Evolutionary conservation across 2,113 vertebrate species (phyloP), one percentile per base, ranked within the genome.

Genomic region (Xyrauchen texanus): DNA sequence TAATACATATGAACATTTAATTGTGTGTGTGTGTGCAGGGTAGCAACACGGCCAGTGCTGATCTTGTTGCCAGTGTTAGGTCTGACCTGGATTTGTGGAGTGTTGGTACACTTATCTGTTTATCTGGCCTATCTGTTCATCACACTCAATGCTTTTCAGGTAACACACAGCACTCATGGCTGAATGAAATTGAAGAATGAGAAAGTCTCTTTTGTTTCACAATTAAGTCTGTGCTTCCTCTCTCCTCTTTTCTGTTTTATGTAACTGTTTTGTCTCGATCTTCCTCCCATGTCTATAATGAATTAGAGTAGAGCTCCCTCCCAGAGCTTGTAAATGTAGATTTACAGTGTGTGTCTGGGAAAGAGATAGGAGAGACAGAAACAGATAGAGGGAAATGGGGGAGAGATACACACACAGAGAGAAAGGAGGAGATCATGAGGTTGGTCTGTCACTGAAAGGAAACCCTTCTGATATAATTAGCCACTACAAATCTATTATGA

Each of bases 31-130:
- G 45, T 60, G 45, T 76, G 3, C 86, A 97, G 96, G 96, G 95
- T 94, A 45, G 93, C 90, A 0, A 93, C 94, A 12, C 96, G 96
- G 7, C 96, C 95, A 0, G 61, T 97, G 21, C 89, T 97, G 77
- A 95, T 97, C 70, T 90, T 98, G 78, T 92, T 97, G 75, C 96
- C 96, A 0, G 89, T 97, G 42, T 90, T 98, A 87, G 95, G 97
- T 60, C 92, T 98, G 70, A 97, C 96, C 11, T 98, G 97, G 96
- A 83, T 95, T 3, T 97, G 94, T 6, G 94, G 97, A 4, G 53
- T 96, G 46, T 90, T 98, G 9, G 96, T 96, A 1, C 95, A 97
- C 81, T 91, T 96, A 70, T 94, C 93, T 78, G 88, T 95, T 0
- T 47, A 91, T 0, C 89, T 96, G 77, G 94, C 95, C 0, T 98